phyloP scores from a whole-genome alignment of 2,888 invertebrate species.

The Lycocerus yunnanus region DNA sequence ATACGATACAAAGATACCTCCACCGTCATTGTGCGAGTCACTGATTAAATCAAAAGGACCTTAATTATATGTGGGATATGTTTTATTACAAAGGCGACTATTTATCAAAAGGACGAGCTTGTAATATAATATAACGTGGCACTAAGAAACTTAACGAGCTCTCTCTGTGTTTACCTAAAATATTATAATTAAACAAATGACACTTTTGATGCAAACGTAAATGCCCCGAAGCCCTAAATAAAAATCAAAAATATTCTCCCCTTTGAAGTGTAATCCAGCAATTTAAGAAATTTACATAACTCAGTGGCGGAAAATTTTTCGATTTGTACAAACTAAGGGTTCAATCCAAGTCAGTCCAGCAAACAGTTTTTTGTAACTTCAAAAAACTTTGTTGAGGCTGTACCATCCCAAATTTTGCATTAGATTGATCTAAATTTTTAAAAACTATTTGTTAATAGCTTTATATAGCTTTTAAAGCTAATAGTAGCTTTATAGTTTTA shows the following conservation, averaged over 20 bases:
- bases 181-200: conserved; percentile 1
- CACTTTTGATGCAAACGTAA: background rate
- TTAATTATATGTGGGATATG: conserved; percentile 32
- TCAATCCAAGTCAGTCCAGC: no score
- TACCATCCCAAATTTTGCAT: no score
- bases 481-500: no score
- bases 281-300: background rate
- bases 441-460: no score
- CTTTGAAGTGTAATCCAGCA: background rate
- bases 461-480: no score
- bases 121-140: conserved; percentile 8
- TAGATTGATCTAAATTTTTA: no score
- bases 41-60: conserved; percentile 33
- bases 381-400: no score
- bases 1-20: conserved; percentile 14
- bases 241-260: background rate
- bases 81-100: conserved; percentile 30
- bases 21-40: conserved; percentile 11
- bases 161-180: background rate
- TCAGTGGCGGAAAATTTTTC: background rate
- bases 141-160: conserved; percentile 1
- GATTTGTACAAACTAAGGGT: background rate
- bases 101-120: conserved; percentile 17
- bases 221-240: background rate
- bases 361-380: no score